Percentiles rank a stretch among this genome's conserved stretches.
These are phyloP conservation scores for Amiota mariae DNA, from an alignment of 2,888 invertebrate species.

Conservation along the genomic window DNA sequence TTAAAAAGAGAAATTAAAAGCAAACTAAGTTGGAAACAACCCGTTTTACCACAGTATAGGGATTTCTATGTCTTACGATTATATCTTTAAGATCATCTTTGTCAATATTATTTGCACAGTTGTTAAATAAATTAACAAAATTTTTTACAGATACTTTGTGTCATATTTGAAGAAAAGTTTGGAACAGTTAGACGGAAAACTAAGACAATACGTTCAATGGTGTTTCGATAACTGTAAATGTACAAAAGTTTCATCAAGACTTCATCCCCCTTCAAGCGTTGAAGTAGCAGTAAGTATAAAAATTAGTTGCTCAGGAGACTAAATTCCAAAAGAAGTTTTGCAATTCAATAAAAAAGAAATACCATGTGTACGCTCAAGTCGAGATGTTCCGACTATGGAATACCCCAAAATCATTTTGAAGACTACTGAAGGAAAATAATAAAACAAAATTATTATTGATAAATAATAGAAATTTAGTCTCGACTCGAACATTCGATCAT, in stretches of 20 bases:
- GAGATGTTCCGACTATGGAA: too few relatives aligned
- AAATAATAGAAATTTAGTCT: too few relatives aligned
- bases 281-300: conserved; percentile 86
- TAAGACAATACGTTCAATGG: conserved; percentile 92
- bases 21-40: too few relatives aligned
- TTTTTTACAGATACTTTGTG: conserved; percentile 79
- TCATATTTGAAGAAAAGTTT: conserved; percentile 83
- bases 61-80: conserved; percentile 6
- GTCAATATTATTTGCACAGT: not conserved
- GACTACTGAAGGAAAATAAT: too few relatives aligned
- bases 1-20: too few relatives aligned
- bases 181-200: conserved; percentile 78
- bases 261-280: conserved; percentile 91
- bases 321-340: too few relatives aligned
- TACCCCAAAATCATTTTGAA: too few relatives aligned
- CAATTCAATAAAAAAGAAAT: too few relatives aligned
- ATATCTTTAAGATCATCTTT: not conserved
- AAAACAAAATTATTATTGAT: too few relatives aligned
- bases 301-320: too few relatives aligned
- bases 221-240: conserved; percentile 94
- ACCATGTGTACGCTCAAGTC: too few relatives aligned
- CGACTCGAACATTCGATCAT: too few relatives aligned
- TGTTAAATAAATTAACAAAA: not conserved
- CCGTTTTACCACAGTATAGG: not conserved
- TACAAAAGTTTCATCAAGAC: conserved; percentile 85